Evolutionary conservation across 2,888 invertebrate genomes (phyloP).

Genomic region (Mallateleia sp.): DNA sequence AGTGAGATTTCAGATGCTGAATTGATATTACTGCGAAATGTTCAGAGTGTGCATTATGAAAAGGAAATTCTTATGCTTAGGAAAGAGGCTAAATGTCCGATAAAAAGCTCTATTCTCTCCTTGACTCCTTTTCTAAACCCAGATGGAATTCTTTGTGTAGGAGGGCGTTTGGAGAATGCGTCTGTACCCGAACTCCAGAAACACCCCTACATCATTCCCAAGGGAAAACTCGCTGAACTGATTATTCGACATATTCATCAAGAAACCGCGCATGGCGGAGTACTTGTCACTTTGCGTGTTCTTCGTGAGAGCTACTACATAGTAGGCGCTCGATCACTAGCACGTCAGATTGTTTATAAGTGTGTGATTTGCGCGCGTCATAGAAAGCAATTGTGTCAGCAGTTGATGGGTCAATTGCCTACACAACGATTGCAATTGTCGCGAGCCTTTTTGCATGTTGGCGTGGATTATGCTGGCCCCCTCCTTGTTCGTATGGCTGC

Average conservation of each 20-base stretch:
- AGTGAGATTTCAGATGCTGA: no score
- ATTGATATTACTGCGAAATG: no score
- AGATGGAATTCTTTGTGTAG: conserved; percentile 23
- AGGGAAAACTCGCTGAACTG: not conserved
- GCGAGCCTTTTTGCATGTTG: conserved; percentile 23
- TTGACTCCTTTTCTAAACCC: conserved; percentile 33
- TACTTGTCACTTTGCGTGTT: conserved; percentile 35
- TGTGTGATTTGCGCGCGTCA: conserved; percentile 16
- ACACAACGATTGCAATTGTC: conserved; percentile 77
- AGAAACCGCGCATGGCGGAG: conserved; percentile 56
- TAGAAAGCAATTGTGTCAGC: not conserved
- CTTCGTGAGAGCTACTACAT: conserved; percentile 60
- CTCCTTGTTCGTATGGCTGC: conserved; percentile 10
- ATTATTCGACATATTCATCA: conserved; percentile 30
- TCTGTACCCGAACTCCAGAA: conserved; percentile 8
- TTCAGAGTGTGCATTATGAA: no score
- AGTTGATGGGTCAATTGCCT: conserved; percentile 51
- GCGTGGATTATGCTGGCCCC: conserved; percentile 55
- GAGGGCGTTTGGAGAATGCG: conserved; percentile 34
- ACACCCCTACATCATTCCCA: conserved; percentile 38
- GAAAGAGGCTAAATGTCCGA: no score
- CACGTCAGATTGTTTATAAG: no score
- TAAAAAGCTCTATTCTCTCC: conserved; percentile 16
- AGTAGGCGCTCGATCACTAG: conserved; percentile 19
- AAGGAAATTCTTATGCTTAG: no score